Evolutionary conservation across 2,888 invertebrate genomes (phyloP), one percentile per base, ranked within the genome.

Genomic region (Apotomis turbidana): DNA sequence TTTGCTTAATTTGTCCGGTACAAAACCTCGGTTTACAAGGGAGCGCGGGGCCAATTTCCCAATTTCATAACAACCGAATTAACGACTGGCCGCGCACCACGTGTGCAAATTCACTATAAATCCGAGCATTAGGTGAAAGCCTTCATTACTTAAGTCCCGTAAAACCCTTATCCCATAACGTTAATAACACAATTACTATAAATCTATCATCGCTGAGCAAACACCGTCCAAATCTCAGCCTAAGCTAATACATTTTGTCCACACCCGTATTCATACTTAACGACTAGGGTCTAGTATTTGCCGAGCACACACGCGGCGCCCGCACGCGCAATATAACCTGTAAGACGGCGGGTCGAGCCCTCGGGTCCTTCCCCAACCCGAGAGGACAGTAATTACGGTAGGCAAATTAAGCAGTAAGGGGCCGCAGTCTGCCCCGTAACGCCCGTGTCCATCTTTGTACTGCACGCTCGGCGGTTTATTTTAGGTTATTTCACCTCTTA

Each of bases 371-470:
- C 89, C 91, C 90, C 87, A 85, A 87, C 90, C 92, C 92, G 87
- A 88, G 90, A 92, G 92, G 93, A 93, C 93, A 93, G 94, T 93
- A 94, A 94, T 94, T 94, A 94, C 93, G 92, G 93, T 93, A 93
- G 93, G 94, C 94, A 94, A 94, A 94, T 94, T 93, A 93, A 93
- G 94, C 93, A 93, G 93, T 93, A 89, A 91, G 92, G 91, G 91
- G 87, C 87, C 89, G 81, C 78, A 77, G 78, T 70, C 81, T 80
- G 81, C 83, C 86, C 85, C 84, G 82, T 86, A 78, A 83, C 85
- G 79, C 79, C 82, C 86, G 85, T 91, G 91, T 90, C 91, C 92
- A 90, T 91, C 91, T 90, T 90, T 90, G 90, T 90, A 81, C 87
- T 81, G 82, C 81, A 80, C 76, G 82, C 80, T 85, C 82, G 83